Evolutionary conservation across 2,113 vertebrate genomes (phyloP), one percentile per base, ranked within the genome.

Genomic region (Addax nasomaculatus): DNA sequence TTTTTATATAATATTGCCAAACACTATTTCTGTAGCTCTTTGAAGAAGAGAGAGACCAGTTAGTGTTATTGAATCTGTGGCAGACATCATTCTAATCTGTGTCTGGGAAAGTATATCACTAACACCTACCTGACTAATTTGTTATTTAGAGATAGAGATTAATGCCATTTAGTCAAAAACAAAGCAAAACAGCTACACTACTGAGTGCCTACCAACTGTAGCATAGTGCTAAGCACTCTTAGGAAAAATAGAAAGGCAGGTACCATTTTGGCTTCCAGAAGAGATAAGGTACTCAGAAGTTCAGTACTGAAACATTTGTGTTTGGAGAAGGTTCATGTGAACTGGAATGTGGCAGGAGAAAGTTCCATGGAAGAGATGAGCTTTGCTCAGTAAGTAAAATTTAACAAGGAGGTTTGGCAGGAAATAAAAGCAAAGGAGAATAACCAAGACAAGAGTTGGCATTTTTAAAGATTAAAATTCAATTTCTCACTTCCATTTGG

Each of bases 1-100:
- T 95, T 53, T 98, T 97, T 96, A 98, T 97, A 53, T 96, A 97
- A 97, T 98, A 96, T 98, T 97, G 94, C 79, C 96, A 97, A 97
- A 97, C 96, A 97, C 98, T 98, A 98, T 98, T 98, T 97, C 95
- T 97, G 89, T 93, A 97, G 83, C 86, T 95, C 96, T 98, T 97
- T 97, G 89, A 97, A 97, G 88, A 96, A 91, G 89, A 89, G 64
- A 95, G 89, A 96, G 88, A 29, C 85, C 81, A 58, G 97, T 94
- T 90, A 96, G 90, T 91, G 29, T 92, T 95, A 95, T 85, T 93
- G 87, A 96, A 93, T 80, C 93, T 85, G 78, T 95, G 79, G 94
- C 93, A 97, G 95, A 73, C 83, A 92, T 93, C 96, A 80, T 96
- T 97, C 39, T 94, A 93, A 96, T 90, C 76, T 70, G 84, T 81